Base-by-base conservation (phyloP, 2,113 vertebrate genomes). In the Danionella cerebrum region DNA sequence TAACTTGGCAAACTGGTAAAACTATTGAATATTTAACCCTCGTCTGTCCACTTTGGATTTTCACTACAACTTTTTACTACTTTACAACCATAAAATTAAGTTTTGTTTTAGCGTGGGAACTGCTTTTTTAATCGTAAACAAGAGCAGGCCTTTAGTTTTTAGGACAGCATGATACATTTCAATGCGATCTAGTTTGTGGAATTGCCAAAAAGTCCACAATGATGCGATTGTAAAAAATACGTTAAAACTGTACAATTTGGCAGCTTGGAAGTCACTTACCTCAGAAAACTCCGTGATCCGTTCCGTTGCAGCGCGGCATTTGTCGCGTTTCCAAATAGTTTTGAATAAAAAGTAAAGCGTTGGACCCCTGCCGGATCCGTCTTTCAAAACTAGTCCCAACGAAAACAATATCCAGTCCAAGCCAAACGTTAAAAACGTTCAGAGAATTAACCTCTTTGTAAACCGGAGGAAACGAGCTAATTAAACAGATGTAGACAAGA, bases 361-460 rank as follows among this genome's bases (percentile, higher is more conserved):
- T 45, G 64, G 45, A 65, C 36, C 42, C 18, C 68, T 21, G 66
- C 51, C 25, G 55, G 41, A 42, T 54, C 38, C 27, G 54, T 29
- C 21, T 64, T 57, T 50, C 68, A 41, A 67, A 75, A 75, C 69
- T 51, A 70, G 52, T 73, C 29, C 70, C 52, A 52, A 50, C 54
- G 53, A 48, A 36, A 67, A 57, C 63, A 63, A 44, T 36, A 76
- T 76, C 75, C 75, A 73, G 71, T 73, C 55, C 63, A 67, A 31
- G 3, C 25, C 14, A 48, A 60, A n/a, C 25, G 33, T 18, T 27
- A 13, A 10, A 27, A 16, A 44, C 41, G 57, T 39, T 36, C 8
- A 3, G 51, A 52, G 65, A 66, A 53, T 19, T 21, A 60, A 19
- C 14, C 25, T 35, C 60, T 42, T 41, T 36, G 45, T 19, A 19